Percentiles rank a stretch among this genome's conserved stretches.
phyloP scores from a whole-genome alignment of 1,140 invertebrate genomes.

The Saccostrea glomerata region DNA sequence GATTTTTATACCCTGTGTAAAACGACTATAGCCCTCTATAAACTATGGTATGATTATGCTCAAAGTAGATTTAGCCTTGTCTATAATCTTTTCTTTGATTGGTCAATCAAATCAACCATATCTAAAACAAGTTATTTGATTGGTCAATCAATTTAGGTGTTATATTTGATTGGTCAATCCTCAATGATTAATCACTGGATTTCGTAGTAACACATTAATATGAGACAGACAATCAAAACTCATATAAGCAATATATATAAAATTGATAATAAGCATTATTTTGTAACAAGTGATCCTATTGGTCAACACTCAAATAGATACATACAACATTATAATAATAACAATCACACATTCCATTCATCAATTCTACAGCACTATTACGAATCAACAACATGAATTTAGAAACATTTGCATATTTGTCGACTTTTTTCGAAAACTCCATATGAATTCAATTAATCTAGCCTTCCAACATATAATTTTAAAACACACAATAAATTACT shows the following conservation, averaged over 20 bases:
- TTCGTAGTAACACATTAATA: conserved; percentile 26
- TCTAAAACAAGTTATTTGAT: not conserved
- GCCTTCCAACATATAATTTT: not conserved
- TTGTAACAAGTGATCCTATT: conserved; percentile 24
- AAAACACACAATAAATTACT: conserved; percentile 9
- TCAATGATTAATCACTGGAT: conserved; percentile 34
- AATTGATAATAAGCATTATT: conserved; percentile 16
- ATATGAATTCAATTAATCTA: not conserved
- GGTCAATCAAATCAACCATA: not conserved
- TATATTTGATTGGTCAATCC: conserved; percentile 31
- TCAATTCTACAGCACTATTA: conserved; percentile 16
- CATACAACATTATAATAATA: not conserved
- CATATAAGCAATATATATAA: conserved; percentile 33
- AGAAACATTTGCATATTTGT: conserved; percentile 34
- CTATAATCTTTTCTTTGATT: not conserved
- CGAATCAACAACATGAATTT: not conserved
- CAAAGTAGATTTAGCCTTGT: conserved; percentile 4
- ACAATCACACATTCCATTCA: not conserved
- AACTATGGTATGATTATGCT: not conserved
- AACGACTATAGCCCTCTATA: not conserved
- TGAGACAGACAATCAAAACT: conserved; percentile 27
- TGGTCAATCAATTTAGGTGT: not conserved
- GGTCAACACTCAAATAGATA: not conserved
- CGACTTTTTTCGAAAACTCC: not conserved
- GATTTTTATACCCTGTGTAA: conserved; percentile 10